A percentile compares a stretch with the other conserved stretches of the same genome.
These are phyloP conservation scores for Acromyrmex charruanus DNA, from an alignment of 1,140 invertebrate genomes.

Conservation along the genomic window DNA sequence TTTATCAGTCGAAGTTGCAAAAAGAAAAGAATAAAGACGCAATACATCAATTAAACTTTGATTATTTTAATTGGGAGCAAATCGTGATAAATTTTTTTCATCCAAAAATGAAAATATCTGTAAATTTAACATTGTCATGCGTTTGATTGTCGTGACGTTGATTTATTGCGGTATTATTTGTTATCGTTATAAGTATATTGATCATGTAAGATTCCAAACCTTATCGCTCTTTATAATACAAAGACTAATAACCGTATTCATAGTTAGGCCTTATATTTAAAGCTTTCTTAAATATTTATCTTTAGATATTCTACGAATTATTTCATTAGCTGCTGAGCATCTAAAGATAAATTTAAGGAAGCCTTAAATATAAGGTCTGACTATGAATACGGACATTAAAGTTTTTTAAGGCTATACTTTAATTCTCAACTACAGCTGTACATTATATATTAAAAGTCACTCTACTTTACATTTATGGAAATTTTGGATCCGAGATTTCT, in stretches of 20 bases:
- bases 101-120: background rate
- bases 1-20: background rate
- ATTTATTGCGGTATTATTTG: slow-evolving; percentile 14
- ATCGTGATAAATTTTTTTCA: background rate
- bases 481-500: too few species aligned
- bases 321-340: too few species aligned
- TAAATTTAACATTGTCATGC: background rate
- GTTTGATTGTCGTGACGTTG: background rate
- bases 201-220: background rate
- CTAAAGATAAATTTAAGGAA: too few species aligned
- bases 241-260: background rate
- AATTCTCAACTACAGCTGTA: too few species aligned
- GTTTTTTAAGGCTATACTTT: background rate
- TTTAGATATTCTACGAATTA: too few species aligned
- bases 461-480: too few species aligned
- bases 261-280: too few species aligned
- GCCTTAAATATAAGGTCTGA: too few species aligned
- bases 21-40: background rate
- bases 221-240: background rate
- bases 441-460: too few species aligned
- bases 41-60: background rate
- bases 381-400: background rate
- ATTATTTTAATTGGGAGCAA: background rate
- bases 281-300: too few species aligned
- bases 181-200: background rate